phyloP scores from a whole-genome alignment of 2,113 vertebrate genomes.

The Arothron firmamentum region DNA sequence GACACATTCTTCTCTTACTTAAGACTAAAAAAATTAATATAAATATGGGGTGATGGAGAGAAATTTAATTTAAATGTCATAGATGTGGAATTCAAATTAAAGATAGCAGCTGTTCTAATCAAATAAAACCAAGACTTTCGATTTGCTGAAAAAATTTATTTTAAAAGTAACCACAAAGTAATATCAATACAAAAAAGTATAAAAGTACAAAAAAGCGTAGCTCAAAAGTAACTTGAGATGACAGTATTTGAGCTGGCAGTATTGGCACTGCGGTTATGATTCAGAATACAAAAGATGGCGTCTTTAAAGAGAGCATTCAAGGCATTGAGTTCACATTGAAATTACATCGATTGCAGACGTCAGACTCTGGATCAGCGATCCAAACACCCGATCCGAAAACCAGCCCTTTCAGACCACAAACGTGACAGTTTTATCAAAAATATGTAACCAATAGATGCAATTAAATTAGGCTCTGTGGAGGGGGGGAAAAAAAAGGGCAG shows the following conservation, averaged over 20 bases:
- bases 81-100: no score
- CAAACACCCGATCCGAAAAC: conserved; percentile 1
- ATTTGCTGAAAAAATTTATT: conserved; percentile 54
- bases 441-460: conserved; percentile 5
- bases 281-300: conserved; percentile 55
- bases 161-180: conserved; percentile 61
- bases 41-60: no score
- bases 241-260: conserved; percentile 49
- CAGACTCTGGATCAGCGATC: conserved; percentile 8
- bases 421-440: conserved; percentile 8
- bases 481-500: neutral
- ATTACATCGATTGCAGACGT: conserved; percentile 35
- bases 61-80: no score
- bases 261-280: conserved; percentile 55
- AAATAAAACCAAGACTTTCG: neutral
- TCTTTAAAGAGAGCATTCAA: conserved; percentile 37
- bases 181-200: conserved; percentile 68
- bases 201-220: conserved; percentile 64
- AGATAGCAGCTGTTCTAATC: no score
- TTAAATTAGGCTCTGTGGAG: neutral
- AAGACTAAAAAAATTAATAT: no score
- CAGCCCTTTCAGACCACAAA: conserved; percentile 23
- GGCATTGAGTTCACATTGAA: conserved; percentile 61
- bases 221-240: conserved; percentile 66
- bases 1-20: no score